Percentiles rank a stretch among this genome's conserved stretches.
Evolutionary conservation across 2,888 invertebrate genomes (phyloP).

Genomic region (Pachliopta kotzebuea): DNA sequence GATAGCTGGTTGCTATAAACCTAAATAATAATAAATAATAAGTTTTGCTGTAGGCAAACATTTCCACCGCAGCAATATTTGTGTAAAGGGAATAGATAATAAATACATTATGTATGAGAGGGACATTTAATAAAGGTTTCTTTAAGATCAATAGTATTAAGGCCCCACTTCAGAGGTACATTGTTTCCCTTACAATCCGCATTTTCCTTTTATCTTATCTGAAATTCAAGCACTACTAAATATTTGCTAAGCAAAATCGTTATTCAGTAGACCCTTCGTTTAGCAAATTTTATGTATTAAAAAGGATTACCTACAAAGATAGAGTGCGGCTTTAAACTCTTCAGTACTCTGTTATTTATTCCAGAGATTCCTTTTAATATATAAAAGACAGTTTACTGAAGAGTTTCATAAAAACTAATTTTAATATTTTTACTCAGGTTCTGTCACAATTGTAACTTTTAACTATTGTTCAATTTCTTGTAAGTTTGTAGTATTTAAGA

Average conservation of each 20-base stretch:
- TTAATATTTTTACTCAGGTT: too few species aligned
- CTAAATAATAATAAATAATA: too few species aligned
- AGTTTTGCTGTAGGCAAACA: neutral
- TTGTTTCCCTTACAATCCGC: constrained; percentile 8
- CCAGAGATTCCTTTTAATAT: too few species aligned
- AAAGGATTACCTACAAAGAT: neutral
- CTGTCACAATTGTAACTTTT: too few species aligned
- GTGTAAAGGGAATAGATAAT: neutral
- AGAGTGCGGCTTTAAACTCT: too few species aligned
- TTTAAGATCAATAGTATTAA: constrained; percentile 25
- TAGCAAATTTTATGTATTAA: constrained; percentile 1
- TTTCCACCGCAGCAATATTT: neutral
- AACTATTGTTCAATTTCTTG: too few species aligned
- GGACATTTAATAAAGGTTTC: constrained; percentile 21
- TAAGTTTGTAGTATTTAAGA: too few species aligned
- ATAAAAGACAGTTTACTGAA: too few species aligned
- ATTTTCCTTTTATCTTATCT: constrained; percentile 19
- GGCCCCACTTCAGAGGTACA: neutral
- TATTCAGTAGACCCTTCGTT: constrained; percentile 15
- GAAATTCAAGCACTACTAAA: constrained; percentile 26
- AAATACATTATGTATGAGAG: constrained; percentile 24
- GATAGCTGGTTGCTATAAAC: too few species aligned
- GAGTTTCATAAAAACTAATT: too few species aligned
- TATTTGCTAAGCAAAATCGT: constrained; percentile 14
- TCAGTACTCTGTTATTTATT: too few species aligned